Evolutionary conservation across 92 coral and sea anemone species (phyloP), one percentile per base, ranked within the genome.

Genomic region (Muricea muricata): DNA sequence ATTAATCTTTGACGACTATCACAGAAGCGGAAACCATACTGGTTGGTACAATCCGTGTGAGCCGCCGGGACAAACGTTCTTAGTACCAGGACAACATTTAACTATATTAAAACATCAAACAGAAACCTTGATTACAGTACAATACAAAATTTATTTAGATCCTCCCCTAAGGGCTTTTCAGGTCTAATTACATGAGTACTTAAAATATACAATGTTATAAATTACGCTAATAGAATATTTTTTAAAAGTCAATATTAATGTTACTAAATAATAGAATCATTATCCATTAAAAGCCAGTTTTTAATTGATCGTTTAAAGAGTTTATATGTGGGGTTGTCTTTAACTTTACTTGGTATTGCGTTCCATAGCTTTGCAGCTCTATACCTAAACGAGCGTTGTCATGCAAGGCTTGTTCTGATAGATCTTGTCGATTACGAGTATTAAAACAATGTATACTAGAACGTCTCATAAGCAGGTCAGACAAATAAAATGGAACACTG

Each of bases 121-220:
- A 37, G 42, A 37, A 37, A 37, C 42, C 9, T 37, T 37, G 9
- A 37, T 37, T 37, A 37, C 42, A 37, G 9, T 37, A 37, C 42
- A 37, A 37, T 37, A 9, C 42, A 37, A 37, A n/a, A 37, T 37
- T 37, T 37, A 37, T 37, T 37, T 37, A 37, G 42, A 61, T 1
- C 25, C 69, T 61, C 69, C 30, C 69, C 69, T 61, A 12, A 61
- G 69, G 26, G 69, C 69, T 61, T 61, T 61, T 61, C 69, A 61
- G 69, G 69, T 24, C 69, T 17, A 61, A 61, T 61, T 61, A 61
- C 69, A n/a, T n/a, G n/a, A n/a, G n/a, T n/a, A n/a, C n/a, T n/a
- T n/a, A n/a, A n/a, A n/a, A n/a, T n/a, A n/a, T n/a, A n/a, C n/a
- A 61, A 61, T 9, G 1, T 61, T 61, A 61, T 61, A 61, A 61